These are phyloP conservation scores for Felis chaus DNA, from an alignment of 2,113 vertebrate species.

Conservation along the genomic window DNA sequence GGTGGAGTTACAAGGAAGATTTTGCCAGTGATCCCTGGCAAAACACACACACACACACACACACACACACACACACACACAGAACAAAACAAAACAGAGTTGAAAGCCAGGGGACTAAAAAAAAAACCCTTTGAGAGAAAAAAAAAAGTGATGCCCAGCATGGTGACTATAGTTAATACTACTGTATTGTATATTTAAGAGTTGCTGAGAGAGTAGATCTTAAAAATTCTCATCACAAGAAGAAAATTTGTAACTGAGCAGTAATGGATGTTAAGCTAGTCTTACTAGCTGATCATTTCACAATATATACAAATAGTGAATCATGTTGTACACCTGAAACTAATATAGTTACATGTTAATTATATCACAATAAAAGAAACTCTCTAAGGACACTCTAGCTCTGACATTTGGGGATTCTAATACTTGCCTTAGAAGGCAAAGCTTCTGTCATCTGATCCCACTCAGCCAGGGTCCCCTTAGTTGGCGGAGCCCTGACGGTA, in stretches of 20 bases:
- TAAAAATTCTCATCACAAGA: background rate
- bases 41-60: background rate
- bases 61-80: no score
- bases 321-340: background rate
- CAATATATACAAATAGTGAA: background rate
- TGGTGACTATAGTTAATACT: background rate
- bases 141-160: background rate
- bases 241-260: background rate
- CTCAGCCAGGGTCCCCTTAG: background rate
- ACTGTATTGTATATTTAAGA: background rate
- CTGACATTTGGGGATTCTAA: background rate
- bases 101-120: background rate
- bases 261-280: background rate
- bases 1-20: background rate
- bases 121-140: background rate
- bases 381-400: background rate
- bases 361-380: background rate
- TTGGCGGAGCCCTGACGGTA: background rate
- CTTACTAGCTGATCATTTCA: background rate
- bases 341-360: background rate
- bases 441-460: background rate
- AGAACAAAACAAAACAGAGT: background rate
- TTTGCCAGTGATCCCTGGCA: background rate
- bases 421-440: constrained; percentile 26
- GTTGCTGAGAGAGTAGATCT: background rate